phyloP scores from a whole-genome alignment of 2,113 vertebrate genomes.

The Toxostoma redivivum region DNA sequence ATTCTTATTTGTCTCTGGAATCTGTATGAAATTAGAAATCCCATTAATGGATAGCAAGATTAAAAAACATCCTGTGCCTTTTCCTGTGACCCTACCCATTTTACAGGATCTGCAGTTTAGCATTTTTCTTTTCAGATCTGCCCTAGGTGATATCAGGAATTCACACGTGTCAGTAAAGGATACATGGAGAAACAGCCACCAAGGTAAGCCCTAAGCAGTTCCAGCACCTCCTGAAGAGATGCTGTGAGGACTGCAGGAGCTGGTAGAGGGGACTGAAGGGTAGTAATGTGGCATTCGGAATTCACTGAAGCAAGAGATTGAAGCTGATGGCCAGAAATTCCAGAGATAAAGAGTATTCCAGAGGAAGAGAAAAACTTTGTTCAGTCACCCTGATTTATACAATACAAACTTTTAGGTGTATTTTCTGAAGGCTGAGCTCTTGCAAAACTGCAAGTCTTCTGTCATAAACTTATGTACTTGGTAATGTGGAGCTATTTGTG shows the following conservation, averaged over 20 bases:
- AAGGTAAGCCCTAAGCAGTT: not conserved
- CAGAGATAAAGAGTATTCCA: not conserved
- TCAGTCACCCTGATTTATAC: not conserved
- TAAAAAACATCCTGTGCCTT: not conserved
- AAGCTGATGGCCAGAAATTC: not conserved
- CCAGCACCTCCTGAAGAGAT: not conserved
- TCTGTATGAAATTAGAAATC: not conserved
- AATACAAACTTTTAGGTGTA: not conserved
- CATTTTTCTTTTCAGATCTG: not conserved
- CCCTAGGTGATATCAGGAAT: not conserved
- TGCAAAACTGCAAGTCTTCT: conserved; percentile 56
- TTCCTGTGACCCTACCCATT: not conserved
- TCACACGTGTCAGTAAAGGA: not conserved
- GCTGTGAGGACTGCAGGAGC: not conserved
- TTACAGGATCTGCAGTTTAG: not conserved
- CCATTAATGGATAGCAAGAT: not conserved
- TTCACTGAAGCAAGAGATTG: not conserved
- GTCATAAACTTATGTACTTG: conserved; percentile 50
- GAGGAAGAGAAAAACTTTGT: not conserved
- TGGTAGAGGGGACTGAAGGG: not conserved
- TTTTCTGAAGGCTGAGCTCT: conserved; percentile 26
- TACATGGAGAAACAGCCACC: not conserved
- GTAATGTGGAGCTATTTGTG: conserved; percentile 56
- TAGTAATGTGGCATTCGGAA: not conserved
- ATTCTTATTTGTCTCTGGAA: not conserved